A percentile compares a stretch with the other conserved stretches of the same genome.
Conservation (phyloP, 2,888 invertebrate species). For the Diplazon laetatorius region DNA sequence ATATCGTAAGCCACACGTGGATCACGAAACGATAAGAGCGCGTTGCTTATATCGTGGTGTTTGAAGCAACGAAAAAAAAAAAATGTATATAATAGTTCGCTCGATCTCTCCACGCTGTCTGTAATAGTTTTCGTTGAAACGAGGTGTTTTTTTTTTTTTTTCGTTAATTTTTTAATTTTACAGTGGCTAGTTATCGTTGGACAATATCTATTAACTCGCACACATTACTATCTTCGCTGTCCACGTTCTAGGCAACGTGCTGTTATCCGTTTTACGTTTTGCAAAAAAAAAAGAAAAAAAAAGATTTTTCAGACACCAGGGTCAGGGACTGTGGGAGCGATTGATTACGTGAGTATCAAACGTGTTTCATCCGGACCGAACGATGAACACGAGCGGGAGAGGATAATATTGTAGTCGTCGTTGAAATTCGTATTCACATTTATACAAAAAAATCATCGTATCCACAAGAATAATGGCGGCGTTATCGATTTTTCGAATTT, state of each 20-base stretch:
- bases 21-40: slow-evolving; percentile 62
- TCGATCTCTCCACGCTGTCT: neutral
- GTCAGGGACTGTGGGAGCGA: slow-evolving; percentile 63
- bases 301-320: slow-evolving; percentile 73
- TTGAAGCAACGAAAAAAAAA: neutral
- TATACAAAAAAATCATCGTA: slow-evolving; percentile 3
- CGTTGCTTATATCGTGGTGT: slow-evolving; percentile 62
- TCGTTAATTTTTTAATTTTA: too few relatives aligned
- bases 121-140: slow-evolving; percentile 6
- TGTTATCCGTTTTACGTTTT: slow-evolving; percentile 71
- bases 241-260: slow-evolving; percentile 73
- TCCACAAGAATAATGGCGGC: slow-evolving; percentile 9
- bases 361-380: slow-evolving; percentile 36
- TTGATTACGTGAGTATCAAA: slow-evolving; percentile 61
- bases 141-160: too few relatives aligned
- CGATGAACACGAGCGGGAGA: slow-evolving; percentile 30
- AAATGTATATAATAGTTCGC: neutral
- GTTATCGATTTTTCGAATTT: slow-evolving; percentile 15
- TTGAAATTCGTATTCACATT: slow-evolving; percentile 11
- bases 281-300: slow-evolving; percentile 46
- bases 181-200: too few relatives aligned
- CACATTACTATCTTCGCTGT: too few relatives aligned
- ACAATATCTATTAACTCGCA: too few relatives aligned
- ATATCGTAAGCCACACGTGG: slow-evolving; percentile 50
- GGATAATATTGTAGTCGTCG: slow-evolving; percentile 21